These are phyloP conservation scores for Heliothis peltigera DNA, from an alignment of 2,888 invertebrate genomes.

Conservation along the genomic window DNA sequence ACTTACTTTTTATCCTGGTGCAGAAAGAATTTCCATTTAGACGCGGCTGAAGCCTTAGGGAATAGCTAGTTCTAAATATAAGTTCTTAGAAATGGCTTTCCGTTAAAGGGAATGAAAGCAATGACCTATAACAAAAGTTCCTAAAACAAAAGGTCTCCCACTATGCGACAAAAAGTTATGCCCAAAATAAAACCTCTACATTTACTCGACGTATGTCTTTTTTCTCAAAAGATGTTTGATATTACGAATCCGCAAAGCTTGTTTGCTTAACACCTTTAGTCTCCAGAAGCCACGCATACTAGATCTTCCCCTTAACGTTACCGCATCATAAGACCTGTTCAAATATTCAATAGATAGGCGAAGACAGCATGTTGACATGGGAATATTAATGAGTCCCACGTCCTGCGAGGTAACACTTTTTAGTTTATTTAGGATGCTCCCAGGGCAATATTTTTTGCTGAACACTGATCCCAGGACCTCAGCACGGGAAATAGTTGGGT, in stretches of 20 bases:
- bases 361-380: conserved; percentile 58
- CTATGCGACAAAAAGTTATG: background rate
- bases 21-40: no score
- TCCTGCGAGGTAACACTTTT: conserved; percentile 70
- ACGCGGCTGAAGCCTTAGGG: no score
- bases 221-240: background rate
- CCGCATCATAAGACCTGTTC: conserved; percentile 40
- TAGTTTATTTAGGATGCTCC: conserved; percentile 72
- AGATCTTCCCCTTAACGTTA: conserved; percentile 20
- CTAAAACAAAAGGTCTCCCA: conserved; percentile 4
- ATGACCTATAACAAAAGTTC: conserved; percentile 9
- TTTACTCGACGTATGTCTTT: background rate
- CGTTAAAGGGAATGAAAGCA: conserved; percentile 16
- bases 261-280: background rate
- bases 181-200: background rate
- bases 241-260: background rate
- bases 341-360: conserved; percentile 53
- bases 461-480: conserved; percentile 42
- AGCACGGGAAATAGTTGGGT: conserved; percentile 61
- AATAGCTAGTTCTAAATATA: conserved; percentile 8
- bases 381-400: conserved; percentile 72
- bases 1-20: no score
- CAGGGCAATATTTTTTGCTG: conserved; percentile 64
- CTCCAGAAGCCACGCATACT: conserved; percentile 3
- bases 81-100: conserved; percentile 23